Percentiles rank a stretch among this genome's conserved stretches.
Conservation (phyloP, 2,888 invertebrate genomes). For the Drosophila silvestris region DNA sequence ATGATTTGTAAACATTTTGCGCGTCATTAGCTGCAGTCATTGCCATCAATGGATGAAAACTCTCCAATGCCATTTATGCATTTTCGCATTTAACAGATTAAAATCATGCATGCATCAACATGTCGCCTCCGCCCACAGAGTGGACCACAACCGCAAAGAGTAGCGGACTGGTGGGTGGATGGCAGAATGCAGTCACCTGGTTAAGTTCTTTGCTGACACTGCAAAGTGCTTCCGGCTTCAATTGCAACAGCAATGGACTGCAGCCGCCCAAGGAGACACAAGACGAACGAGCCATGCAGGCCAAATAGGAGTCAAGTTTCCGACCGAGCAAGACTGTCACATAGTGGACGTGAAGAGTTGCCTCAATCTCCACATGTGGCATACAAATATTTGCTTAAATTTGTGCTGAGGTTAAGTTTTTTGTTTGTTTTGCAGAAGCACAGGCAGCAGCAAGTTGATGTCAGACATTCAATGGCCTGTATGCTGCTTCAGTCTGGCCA, state of each 20-base stretch:
- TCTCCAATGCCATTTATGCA: conserved; percentile 46
- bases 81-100: conserved; percentile 76
- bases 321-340: conserved; percentile 47
- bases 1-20: conserved; percentile 82
- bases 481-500: conserved; percentile 49
- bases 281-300: conserved; percentile 18
- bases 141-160: conserved; percentile 1
- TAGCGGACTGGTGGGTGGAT: neutral
- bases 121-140: conserved; percentile 8
- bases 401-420: conserved; percentile 85
- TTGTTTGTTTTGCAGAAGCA: conserved; percentile 66
- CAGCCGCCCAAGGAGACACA: conserved; percentile 13
- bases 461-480: conserved; percentile 67
- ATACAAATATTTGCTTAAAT: conserved; percentile 84
- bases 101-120: conserved; percentile 73
- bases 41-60: conserved; percentile 48
- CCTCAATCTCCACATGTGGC: conserved; percentile 69
- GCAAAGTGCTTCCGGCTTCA: conserved; percentile 77
- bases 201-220: conserved; percentile 73
- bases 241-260: conserved; percentile 71
- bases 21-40: conserved; percentile 76
- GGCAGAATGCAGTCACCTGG: conserved; percentile 62
- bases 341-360: conserved; percentile 54
- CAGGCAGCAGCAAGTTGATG: conserved; percentile 59
- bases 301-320: conserved; percentile 55